These are phyloP conservation scores for Cotesia typhae DNA, from an alignment of 1,140 invertebrate species.

Conservation along the genomic window DNA sequence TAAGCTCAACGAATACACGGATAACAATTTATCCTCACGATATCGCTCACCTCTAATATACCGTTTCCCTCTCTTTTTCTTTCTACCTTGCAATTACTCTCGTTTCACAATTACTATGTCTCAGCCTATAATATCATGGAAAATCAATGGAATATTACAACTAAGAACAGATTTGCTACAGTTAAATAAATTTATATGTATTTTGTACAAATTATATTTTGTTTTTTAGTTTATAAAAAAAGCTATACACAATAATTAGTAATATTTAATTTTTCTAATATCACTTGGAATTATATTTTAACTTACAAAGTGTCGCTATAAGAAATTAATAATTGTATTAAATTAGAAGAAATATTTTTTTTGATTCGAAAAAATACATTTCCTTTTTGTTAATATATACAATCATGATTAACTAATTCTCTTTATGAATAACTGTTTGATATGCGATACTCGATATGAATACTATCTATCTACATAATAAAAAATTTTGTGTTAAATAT, in stretches of 20 bases:
- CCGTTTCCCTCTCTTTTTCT: not conserved
- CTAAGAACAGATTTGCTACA: not conserved
- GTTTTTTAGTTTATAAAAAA: no score
- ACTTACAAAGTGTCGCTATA: no score
- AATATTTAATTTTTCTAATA: no score
- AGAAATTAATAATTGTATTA: no score
- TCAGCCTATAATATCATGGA: not conserved
- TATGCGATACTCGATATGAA: slow-evolving; percentile 40
- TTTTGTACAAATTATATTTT: not conserved
- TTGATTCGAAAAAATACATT: no score
- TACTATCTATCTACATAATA: no score
- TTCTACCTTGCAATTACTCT: slow-evolving; percentile 1
- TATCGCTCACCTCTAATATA: slow-evolving; percentile 2
- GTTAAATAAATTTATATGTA: not conserved
- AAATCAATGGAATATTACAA: slow-evolving; percentile 6
- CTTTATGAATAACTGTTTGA: slow-evolving; percentile 37
- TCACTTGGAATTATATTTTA: no score
- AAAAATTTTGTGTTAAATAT: no score
- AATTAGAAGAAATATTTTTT: no score
- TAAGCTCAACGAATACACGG: not conserved
- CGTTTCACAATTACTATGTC: not conserved
- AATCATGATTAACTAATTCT: slow-evolving; percentile 18
- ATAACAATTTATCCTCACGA: slow-evolving; percentile 4
- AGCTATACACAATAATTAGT: no score
- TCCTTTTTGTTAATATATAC: no score